These are phyloP conservation scores for Drosophila fungiperda DNA, from an alignment of 2,888 invertebrate genomes.

Conservation along the genomic window DNA sequence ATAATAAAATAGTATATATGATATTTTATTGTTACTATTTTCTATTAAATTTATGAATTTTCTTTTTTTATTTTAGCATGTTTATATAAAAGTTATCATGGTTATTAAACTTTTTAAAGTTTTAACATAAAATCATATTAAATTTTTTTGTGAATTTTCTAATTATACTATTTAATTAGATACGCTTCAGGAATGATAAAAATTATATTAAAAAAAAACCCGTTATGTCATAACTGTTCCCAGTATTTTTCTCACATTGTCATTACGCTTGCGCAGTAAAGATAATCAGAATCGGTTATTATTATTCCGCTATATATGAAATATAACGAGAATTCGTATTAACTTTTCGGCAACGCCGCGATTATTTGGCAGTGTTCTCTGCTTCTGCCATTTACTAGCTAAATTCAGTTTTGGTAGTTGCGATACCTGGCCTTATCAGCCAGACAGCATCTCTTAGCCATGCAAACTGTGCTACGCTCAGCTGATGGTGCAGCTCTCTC, in stretches of 20 bases:
- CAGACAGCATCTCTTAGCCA: neutral
- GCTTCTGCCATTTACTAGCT: neutral
- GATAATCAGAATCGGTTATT: neutral
- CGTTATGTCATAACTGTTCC: conserved; percentile 14
- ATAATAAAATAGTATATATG: too few relatives aligned
- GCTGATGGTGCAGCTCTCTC: conserved; percentile 32
- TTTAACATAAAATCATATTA: neutral
- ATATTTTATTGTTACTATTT: neutral
- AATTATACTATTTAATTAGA: neutral
- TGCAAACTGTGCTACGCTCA: conserved; percentile 54
- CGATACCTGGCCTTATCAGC: conserved; percentile 26
- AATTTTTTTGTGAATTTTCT: neutral
- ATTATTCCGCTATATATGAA: neutral
- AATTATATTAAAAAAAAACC: neutral
- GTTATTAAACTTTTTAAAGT: neutral
- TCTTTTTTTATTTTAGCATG: too few relatives aligned
- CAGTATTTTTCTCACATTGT: conserved; percentile 37
- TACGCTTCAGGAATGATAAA: neutral
- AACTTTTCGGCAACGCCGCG: neutral
- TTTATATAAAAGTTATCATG: too few relatives aligned
- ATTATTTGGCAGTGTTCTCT: neutral
- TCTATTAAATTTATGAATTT: neutral
- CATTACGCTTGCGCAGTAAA: conserved; percentile 59
- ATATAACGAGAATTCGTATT: neutral
- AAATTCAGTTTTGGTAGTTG: conserved; percentile 1